Conservation (phyloP, 2,113 vertebrate genomes). For the Protomyctophum bolini region DNA sequence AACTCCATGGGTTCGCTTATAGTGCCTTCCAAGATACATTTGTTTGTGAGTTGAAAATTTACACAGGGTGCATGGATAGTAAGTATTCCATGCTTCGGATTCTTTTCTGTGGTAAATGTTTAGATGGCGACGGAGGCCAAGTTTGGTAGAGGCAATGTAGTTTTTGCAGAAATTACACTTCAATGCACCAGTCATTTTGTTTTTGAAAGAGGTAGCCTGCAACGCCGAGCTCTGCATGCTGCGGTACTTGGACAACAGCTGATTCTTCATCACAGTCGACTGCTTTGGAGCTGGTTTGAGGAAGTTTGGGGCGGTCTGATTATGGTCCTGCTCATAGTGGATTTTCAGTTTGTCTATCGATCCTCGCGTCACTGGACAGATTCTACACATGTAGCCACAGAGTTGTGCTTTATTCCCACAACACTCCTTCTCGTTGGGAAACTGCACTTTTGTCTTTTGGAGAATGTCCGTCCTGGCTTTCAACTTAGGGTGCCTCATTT, state of each 20-base stretch:
- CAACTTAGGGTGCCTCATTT: conserved; percentile 85
- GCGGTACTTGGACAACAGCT: conserved; percentile 63
- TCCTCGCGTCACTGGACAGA: conserved; percentile 82
- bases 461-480: conserved; percentile 85
- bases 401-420: conserved; percentile 80
- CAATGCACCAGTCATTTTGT: conserved; percentile 78
- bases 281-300: conserved; percentile 73
- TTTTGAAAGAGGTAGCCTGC: conserved; percentile 75
- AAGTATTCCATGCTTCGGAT: conserved; percentile 72
- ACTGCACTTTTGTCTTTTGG: conserved; percentile 79
- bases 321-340: conserved; percentile 83
- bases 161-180: conserved; percentile 86
- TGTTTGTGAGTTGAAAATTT: conserved; percentile 80
- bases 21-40: conserved; percentile 84
- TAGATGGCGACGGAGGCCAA: conserved; percentile 84
- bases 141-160: conserved; percentile 80
- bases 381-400: conserved; percentile 86
- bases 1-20: conserved; percentile 86
- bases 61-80: conserved; percentile 85
- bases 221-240: conserved; percentile 50
- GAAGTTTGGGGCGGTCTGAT: conserved; percentile 71
- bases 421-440: conserved; percentile 70
- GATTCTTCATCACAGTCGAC: conserved; percentile 66
- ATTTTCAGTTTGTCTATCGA: conserved; percentile 83
- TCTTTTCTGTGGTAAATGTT: conserved; percentile 82